Conservation (phyloP, 2,797 vertebrate species). For the Lepus townsendii region DNA sequence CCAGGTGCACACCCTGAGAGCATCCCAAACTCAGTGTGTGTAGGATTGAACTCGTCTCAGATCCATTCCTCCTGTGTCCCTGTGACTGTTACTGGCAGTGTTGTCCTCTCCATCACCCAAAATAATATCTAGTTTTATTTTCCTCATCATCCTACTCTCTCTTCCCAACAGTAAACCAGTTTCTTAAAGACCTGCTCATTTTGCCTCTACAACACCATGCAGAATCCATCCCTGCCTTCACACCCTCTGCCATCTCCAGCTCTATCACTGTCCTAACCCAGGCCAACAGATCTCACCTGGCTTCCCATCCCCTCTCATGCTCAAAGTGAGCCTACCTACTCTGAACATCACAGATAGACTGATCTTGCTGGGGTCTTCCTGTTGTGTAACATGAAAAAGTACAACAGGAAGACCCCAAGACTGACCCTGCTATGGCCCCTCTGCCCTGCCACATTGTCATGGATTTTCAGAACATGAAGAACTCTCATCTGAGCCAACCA, state of each 20-base stretch:
- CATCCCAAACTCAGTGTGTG: neutral
- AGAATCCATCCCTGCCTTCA: neutral
- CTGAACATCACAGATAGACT: neutral
- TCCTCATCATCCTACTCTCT: neutral
- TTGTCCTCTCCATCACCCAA: neutral
- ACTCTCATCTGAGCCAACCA: slow-evolving; percentile 21
- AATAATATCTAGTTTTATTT: slow-evolving; percentile 31
- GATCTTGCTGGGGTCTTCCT: neutral
- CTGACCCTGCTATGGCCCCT: neutral
- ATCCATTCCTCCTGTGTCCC: neutral
- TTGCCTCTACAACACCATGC: neutral
- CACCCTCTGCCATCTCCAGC: neutral
- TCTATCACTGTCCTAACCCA: neutral
- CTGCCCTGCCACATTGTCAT: neutral
- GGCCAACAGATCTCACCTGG: neutral
- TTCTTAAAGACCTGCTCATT: slow-evolving; percentile 30
- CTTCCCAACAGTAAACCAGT: slow-evolving; percentile 42
- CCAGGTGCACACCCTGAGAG: slow-evolving; percentile 3
- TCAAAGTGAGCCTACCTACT: neutral
- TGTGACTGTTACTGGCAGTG: neutral
- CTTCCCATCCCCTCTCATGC: neutral
- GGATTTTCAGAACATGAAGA: slow-evolving; percentile 63
- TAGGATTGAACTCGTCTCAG: slow-evolving; percentile 49
- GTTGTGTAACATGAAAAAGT: neutral
- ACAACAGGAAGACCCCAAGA: no score